Conservation (phyloP, 2,888 invertebrate genomes). For the Trichopria drosophilae region DNA sequence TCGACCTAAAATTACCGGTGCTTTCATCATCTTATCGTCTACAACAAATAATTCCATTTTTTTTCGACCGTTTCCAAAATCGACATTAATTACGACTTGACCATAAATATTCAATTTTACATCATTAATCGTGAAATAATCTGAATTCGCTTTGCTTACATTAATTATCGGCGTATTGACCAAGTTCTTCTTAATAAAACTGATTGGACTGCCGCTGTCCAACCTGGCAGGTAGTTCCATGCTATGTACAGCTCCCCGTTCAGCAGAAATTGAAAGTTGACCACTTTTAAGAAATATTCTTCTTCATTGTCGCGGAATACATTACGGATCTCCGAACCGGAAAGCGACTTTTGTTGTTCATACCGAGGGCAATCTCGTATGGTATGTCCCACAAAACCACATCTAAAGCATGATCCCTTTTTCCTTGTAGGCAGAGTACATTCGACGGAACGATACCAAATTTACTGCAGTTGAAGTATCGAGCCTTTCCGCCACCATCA, state of each 20-base stretch:
- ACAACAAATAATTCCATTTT: too few species aligned
- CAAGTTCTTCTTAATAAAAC: constrained; percentile 5
- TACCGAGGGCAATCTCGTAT: background rate
- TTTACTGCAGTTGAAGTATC: constrained; percentile 6
- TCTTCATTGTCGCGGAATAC: background rate
- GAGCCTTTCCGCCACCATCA: too few species aligned
- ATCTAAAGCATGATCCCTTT: constrained; percentile 4
- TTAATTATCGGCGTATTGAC: constrained; percentile 4
- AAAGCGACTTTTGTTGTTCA: background rate
- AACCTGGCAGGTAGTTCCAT: constrained; percentile 4
- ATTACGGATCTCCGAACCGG: background rate
- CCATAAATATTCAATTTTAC: background rate
- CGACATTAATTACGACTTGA: background rate
- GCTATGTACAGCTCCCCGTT: background rate
- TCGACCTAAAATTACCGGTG: too few species aligned
- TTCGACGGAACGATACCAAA: background rate
- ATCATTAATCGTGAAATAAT: background rate
- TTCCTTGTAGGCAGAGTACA: background rate
- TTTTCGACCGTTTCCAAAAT: background rate
- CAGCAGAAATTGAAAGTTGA: background rate
- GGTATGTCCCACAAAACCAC: background rate
- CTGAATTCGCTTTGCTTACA: background rate
- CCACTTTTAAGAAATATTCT: background rate
- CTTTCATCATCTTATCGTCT: too few species aligned
- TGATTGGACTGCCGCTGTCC: constrained; percentile 11